Evolutionary conservation across 2,797 vertebrate species (phyloP), one percentile per base, ranked within the genome.

Genomic region (Arrhamphus sclerolepis): DNA sequence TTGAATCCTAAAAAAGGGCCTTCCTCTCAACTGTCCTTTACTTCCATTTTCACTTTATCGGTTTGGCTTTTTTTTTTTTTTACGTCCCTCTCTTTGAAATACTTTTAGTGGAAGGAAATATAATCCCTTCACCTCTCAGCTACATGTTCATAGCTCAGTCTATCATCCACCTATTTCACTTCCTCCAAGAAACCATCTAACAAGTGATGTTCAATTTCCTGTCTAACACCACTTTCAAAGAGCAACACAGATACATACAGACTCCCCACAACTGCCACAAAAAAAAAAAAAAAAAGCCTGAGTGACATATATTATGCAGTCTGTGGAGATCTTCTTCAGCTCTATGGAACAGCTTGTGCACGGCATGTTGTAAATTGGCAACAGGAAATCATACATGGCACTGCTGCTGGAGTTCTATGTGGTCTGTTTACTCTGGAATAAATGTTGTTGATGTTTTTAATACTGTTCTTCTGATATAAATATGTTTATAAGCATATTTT

Each of bases 201-300:
- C 65, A 75, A 83, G 78, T 59, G 63, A 62, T 68, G 81, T 80
- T 85, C 72, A 77, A 76, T 81, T 72, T 77, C 64, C 77, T 72
- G 28, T 49, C 51, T 72, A 70, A 21, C 61, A 74, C 68, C 34
- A 57, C 81, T 83, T 80, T 58, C 56, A 78, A 77, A 81, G 61
- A 75, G 13, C 19, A 47, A 50, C 70, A 75, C 79, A 78, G 83
- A 87, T 74, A 78, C 64, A 68, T 39, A 53, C 54, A 29, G 48
- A 72, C 71, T 69, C 72, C 40, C 41, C 59, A 58, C 75, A 78
- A 26, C 24, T 26, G 3, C 24, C 2, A 26, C 6, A 26, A 26
- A 26, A 3, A 26, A 26, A 26, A 3, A 26, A 26, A 26, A 3
- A 26, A 26, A 26, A 3, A 26, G 24, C 70, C 68, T 69, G 74